These are phyloP conservation scores for Hemichromis elongatus DNA, from an alignment of 2,113 vertebrate species.

Conservation along the genomic window DNA sequence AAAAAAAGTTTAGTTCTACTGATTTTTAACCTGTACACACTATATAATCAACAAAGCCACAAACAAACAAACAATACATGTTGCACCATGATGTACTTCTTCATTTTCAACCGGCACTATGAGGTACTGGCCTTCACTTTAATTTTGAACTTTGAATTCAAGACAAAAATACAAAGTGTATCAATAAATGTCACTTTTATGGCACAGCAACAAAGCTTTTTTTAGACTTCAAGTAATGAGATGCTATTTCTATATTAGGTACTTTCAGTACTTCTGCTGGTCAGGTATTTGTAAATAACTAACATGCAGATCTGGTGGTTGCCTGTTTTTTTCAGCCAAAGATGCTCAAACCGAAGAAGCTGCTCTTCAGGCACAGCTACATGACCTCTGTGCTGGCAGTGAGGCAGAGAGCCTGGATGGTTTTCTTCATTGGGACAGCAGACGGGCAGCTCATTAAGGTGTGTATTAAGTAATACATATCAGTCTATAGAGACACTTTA, in stretches of 20 bases:
- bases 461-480: background rate
- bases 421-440: constrained; percentile 84
- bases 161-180: background rate
- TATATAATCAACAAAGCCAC: background rate
- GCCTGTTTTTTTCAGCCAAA: background rate
- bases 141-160: background rate
- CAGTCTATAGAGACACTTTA: background rate
- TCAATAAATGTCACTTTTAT: background rate
- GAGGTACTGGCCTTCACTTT: background rate
- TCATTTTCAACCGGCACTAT: background rate
- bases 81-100: background rate
- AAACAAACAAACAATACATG: background rate
- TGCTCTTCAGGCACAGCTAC: constrained; percentile 71
- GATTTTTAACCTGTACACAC: background rate
- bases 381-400: constrained; percentile 83
- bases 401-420: constrained; percentile 71
- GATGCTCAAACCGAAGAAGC: constrained; percentile 47
- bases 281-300: background rate
- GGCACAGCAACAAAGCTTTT: rapidly evolving
- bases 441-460: constrained; percentile 89
- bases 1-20: background rate
- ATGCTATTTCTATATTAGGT: background rate
- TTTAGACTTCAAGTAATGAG: background rate
- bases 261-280: rapidly evolving
- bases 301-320: rapidly evolving